phyloP scores from a whole-genome alignment of 2,797 vertebrate genomes.

The Paramormyrops hopkinsi region DNA sequence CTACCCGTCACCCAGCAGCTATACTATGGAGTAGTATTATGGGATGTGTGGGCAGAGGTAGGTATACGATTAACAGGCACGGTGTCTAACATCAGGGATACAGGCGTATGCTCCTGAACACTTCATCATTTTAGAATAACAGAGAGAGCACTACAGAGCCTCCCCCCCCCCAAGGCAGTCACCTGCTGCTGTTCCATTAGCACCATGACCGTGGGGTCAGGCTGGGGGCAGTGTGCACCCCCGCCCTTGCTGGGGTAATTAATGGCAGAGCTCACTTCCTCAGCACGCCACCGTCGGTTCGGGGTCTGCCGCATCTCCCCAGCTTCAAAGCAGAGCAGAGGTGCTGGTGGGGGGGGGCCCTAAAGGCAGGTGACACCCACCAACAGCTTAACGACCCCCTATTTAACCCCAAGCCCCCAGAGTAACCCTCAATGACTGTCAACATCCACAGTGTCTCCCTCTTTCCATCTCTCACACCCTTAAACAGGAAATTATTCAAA shows the following conservation, averaged over 20 bases:
- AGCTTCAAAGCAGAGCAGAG: not conserved
- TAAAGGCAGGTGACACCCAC: not conserved
- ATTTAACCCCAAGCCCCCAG: not conserved
- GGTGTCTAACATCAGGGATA: not conserved
- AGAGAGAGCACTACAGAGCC: not conserved
- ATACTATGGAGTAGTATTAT: not conserved
- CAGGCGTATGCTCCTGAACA: not conserved
- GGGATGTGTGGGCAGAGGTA: not conserved
- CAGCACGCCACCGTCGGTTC: not conserved
- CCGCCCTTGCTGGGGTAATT: not conserved
- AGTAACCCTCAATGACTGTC: not conserved
- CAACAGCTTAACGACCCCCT: not conserved
- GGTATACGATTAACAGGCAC: not conserved
- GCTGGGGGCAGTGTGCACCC: conserved; percentile 35
- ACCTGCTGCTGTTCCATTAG: conserved; percentile 32
- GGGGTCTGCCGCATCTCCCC: not conserved
- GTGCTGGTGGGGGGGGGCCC: not conserved
- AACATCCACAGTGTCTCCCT: not conserved
- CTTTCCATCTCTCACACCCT: not conserved
- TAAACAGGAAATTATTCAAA: not conserved
- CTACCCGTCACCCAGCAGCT: not conserved
- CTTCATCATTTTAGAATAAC: not conserved
- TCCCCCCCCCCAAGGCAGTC: conserved; percentile 7
- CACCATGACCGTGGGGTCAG: conserved; percentile 36
- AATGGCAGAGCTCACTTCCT: not conserved